Conservation (phyloP, 2,797 vertebrate species). For the Anomalospiza imberbis region DNA sequence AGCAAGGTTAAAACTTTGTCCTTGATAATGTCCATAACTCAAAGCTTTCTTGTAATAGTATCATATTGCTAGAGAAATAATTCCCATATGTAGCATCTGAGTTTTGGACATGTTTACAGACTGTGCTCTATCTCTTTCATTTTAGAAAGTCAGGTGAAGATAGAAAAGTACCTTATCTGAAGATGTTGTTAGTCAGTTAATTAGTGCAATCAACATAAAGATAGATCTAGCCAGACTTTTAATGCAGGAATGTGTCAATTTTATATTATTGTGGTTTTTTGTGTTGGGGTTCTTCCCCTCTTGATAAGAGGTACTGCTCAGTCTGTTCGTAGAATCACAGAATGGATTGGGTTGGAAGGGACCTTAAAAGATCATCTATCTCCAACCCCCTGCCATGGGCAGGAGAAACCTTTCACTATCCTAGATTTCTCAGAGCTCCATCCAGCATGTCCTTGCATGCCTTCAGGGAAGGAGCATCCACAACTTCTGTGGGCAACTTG, state of each 20-base stretch:
- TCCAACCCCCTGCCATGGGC: neutral
- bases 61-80: neutral
- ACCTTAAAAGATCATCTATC: neutral
- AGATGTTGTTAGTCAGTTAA: constrained; percentile 29
- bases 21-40: neutral
- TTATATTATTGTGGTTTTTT: neutral
- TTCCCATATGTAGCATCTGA: neutral
- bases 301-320: neutral
- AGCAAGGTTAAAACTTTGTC: neutral
- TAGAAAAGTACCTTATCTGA: neutral
- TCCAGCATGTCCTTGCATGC: neutral
- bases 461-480: neutral
- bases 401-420: neutral
- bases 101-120: neutral
- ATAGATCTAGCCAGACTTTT: neutral
- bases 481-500: neutral
- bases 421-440: neutral
- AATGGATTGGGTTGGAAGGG: neutral
- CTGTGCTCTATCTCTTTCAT: neutral
- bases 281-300: neutral
- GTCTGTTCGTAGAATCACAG: neutral
- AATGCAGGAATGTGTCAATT: neutral
- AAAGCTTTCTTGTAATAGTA: neutral
- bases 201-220: neutral
- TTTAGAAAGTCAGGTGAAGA: neutral